Percentiles rank a stretch among this genome's conserved stretches.
phyloP scores from a whole-genome alignment of 92 coral and sea anemone species.

The Palythoa heliodiscus region DNA sequence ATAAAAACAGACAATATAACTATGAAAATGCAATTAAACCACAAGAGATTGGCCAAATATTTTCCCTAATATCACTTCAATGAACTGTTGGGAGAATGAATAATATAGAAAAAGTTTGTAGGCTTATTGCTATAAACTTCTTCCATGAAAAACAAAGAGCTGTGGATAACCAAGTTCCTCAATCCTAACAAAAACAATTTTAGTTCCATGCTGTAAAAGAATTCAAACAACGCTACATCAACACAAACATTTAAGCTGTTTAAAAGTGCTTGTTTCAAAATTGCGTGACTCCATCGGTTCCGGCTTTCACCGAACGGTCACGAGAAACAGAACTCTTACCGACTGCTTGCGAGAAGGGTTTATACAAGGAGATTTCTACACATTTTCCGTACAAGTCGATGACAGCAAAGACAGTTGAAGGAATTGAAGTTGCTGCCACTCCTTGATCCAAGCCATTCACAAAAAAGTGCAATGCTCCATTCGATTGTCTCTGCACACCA shows the following conservation, averaged over 20 bases:
- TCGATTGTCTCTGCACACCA: conserved; percentile 68
- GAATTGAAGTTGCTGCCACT: conserved; percentile 83
- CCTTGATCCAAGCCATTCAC: conserved; percentile 94
- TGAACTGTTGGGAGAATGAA: too few relatives aligned
- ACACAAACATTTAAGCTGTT: not conserved
- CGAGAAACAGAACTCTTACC: conserved; percentile 38
- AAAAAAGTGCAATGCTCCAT: conserved; percentile 85
- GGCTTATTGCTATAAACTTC: not conserved
- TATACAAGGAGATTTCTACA: conserved; percentile 81
- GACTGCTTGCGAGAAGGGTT: conserved; percentile 52
- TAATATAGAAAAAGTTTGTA: not conserved
- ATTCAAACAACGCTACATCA: not conserved
- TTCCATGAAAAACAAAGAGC: not conserved
- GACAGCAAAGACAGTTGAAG: conserved; percentile 80
- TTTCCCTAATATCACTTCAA: too few relatives aligned
- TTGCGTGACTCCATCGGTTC: conserved; percentile 35
- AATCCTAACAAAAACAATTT: not conserved
- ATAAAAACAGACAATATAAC: too few relatives aligned
- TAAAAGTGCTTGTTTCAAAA: not conserved
- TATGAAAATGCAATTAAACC: too few relatives aligned
- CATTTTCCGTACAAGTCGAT: conserved; percentile 96
- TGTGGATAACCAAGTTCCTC: too few relatives aligned
- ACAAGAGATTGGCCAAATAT: too few relatives aligned
- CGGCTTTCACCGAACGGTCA: not conserved
- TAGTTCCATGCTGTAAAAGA: not conserved